Conservation (phyloP, 2,797 vertebrate genomes). For the Danio tinwini region DNA sequence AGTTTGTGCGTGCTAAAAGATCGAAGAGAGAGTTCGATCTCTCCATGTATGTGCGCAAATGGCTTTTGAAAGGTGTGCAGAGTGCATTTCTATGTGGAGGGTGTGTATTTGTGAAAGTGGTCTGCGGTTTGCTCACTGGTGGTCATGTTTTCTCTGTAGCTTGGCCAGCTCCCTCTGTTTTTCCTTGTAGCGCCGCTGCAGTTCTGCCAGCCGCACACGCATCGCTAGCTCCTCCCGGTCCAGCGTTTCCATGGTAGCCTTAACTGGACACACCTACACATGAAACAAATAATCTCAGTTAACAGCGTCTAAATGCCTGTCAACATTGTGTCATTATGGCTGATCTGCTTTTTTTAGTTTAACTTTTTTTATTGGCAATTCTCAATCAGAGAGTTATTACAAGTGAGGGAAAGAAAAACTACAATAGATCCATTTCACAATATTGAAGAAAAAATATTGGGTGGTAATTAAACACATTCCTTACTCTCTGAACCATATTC, state of each 20-base stretch:
- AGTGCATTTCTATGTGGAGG: constrained; percentile 48
- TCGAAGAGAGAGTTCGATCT: constrained; percentile 36
- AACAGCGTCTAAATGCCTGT: constrained; percentile 50
- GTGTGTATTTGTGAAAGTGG: constrained; percentile 63
- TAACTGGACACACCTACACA: constrained; percentile 91
- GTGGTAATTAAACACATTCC: too few relatives aligned
- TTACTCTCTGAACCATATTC: too few relatives aligned
- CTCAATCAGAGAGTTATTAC: too few relatives aligned
- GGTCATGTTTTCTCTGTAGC: constrained; percentile 92
- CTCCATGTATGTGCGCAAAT: constrained; percentile 35
- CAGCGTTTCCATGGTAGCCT: constrained; percentile 91
- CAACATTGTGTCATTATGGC: constrained; percentile 6
- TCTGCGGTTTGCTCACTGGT: constrained; percentile 80
- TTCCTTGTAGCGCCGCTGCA: constrained; percentile 95
- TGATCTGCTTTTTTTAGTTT: not conserved
- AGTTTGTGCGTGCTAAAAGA: constrained; percentile 39
- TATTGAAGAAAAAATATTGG: too few relatives aligned
- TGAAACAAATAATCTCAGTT: constrained; percentile 33
- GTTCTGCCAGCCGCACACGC: constrained; percentile 91
- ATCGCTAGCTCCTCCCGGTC: constrained; percentile 93
- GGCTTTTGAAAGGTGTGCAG: constrained; percentile 47
- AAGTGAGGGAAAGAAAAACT: too few relatives aligned
- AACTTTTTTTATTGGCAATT: too few relatives aligned
- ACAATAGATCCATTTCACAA: too few relatives aligned
- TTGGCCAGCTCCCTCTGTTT: constrained; percentile 95